Evolutionary conservation across 2,797 vertebrate species (phyloP).

Genomic region (Psittacula derbiana): DNA sequence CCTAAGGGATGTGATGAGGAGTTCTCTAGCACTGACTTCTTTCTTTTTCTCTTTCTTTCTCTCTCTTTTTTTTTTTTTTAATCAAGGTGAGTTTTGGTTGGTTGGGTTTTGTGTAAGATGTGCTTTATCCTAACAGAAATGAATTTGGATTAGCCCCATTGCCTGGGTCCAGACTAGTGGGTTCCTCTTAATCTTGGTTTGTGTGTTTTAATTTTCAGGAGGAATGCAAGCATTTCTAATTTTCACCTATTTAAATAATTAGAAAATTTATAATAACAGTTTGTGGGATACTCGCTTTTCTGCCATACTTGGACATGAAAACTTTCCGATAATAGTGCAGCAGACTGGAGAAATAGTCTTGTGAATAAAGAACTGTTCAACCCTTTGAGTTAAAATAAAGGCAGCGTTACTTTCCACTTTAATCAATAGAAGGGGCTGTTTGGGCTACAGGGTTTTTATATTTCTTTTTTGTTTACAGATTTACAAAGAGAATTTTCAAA

Average conservation of each 20-base stretch:
- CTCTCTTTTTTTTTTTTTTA: neutral
- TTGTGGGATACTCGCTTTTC: neutral
- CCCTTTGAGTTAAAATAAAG: conserved; percentile 31
- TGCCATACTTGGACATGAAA: neutral
- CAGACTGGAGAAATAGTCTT: neutral
- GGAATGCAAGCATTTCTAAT: neutral
- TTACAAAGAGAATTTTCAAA: conserved; percentile 44
- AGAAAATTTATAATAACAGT: neutral
- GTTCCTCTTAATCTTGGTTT: neutral
- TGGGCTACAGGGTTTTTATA: neutral
- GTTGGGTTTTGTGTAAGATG: neutral
- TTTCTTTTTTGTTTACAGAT: conserved; percentile 3
- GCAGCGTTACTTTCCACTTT: neutral
- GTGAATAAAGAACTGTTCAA: neutral
- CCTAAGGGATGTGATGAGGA: neutral
- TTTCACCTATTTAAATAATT: neutral
- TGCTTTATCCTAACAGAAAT: neutral
- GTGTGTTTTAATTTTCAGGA: neutral
- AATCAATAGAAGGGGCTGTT: neutral
- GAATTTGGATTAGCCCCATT: neutral
- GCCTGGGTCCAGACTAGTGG: neutral
- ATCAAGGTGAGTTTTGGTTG: neutral
- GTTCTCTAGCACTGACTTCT: neutral
- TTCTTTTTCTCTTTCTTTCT: neutral
- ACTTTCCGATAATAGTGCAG: neutral